Conservation (phyloP, 2,888 invertebrate species). For the Caenorhabditis sp. region DNA sequence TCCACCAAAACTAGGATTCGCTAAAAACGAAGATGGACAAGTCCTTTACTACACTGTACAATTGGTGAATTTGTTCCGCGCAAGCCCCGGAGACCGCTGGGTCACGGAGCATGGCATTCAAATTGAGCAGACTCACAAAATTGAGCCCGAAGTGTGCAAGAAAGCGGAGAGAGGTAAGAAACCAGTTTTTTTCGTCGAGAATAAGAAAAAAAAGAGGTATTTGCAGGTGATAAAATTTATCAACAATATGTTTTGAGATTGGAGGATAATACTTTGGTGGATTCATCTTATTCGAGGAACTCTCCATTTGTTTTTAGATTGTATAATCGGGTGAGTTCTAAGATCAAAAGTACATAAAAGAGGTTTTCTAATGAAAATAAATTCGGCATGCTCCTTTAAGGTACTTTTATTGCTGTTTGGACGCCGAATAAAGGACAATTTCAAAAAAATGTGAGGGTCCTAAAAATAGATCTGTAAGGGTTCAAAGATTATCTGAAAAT, state of each 20-base stretch:
- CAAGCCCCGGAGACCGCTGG: conserved; percentile 35
- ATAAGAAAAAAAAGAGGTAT: too few species aligned
- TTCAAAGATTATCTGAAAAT: too few species aligned
- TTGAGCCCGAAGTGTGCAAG: conserved; percentile 23
- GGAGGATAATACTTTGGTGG: conserved; percentile 37
- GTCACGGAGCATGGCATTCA: conserved; percentile 39
- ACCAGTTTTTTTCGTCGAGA: too few species aligned
- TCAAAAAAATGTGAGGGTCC: too few species aligned
- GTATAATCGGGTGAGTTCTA: conserved; percentile 19
- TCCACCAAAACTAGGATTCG: conserved; percentile 32
- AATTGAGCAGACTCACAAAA: conserved; percentile 43
- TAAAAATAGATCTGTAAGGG: too few species aligned
- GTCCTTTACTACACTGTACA: conserved; percentile 38
- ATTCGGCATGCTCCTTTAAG: too few species aligned
- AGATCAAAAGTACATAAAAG: not conserved
- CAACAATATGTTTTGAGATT: conserved; percentile 33
- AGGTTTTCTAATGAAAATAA: not conserved
- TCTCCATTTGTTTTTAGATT: conserved; percentile 34
- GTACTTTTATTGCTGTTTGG: too few species aligned
- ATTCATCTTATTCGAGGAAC: conserved; percentile 33
- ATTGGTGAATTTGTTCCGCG: conserved; percentile 35
- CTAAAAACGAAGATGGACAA: conserved; percentile 26
- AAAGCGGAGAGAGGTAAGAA: conserved; percentile 28
- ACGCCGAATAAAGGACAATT: too few species aligned
- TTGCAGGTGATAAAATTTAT: conserved; percentile 38